Base-by-base conservation (phyloP, 2,113 vertebrate species). In the Psammodynastes pulverulentus region DNA sequence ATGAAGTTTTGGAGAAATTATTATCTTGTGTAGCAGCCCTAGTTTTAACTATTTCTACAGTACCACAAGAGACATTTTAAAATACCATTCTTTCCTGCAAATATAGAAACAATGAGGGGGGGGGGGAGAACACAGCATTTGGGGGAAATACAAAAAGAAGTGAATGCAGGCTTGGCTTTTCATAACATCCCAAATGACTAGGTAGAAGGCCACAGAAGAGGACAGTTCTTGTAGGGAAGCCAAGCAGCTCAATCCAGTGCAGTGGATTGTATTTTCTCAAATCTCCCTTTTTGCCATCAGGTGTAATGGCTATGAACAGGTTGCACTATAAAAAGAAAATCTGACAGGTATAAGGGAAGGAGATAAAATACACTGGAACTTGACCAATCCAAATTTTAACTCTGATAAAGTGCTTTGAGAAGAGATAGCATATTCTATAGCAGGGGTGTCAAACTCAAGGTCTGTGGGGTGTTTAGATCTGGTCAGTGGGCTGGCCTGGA, bases 351-450 rank as follows among this genome's bases (percentile, higher is more conserved):
- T 34, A 12, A 23, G 26, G 7, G 51, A 5, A 84, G 39, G 34
- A 26, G 34, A 39, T 34, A 79, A 39, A 21, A 79, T 79, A 79
- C 34, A 79, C 2, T 19, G 67, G 67, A 79, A 15, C 13, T 72
- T 72, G 67, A 39, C 15, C n/a, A 72, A 39, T 34, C 13, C 12
- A 58, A n/a, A 88, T 56, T 5, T 54, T 0, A 84, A 54, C 15
- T 48, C 7, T 51, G 34, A 91, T 21, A 49, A 88, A 19, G 48
- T 86, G 51, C 49, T 92, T 24, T 49, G n/a, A 86, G 52, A 12
- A 53, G 3, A 24, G 62, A 93, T 92, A 67, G 90, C 84, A 21
- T 34, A 34, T 90, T 86, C 92, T 94, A 93, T 94, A 95, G 19
- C 17, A 94, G 52, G 52, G 52, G 0, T 51, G 10, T 13, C 49